Percentiles rank a stretch among this genome's conserved stretches.
phyloP scores from a whole-genome alignment of 2,888 invertebrate genomes.

The Diogma glabrata region DNA sequence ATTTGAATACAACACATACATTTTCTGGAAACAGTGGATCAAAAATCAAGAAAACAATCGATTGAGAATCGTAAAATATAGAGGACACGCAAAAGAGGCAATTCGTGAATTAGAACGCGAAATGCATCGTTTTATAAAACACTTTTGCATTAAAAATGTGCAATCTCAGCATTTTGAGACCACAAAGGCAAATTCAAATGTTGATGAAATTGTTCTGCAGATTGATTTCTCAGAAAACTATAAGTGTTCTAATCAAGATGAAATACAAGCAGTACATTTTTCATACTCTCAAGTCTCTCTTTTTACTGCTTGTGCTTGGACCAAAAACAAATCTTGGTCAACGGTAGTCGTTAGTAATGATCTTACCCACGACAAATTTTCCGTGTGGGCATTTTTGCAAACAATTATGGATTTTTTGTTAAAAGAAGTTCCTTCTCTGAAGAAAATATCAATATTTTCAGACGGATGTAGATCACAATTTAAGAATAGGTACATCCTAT shows the following conservation, averaged over 20 bases:
- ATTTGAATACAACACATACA: too few species aligned
- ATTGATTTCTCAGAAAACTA: neutral
- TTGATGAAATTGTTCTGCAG: neutral
- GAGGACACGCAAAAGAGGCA: neutral
- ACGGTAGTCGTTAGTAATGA: neutral
- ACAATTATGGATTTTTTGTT: neutral
- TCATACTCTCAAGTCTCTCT: neutral
- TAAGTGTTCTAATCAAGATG: neutral
- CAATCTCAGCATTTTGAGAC: too few species aligned
- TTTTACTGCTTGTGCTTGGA: neutral
- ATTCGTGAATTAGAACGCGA: neutral
- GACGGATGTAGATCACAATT: neutral
- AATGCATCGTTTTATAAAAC: neutral
- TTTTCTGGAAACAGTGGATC: too few species aligned
- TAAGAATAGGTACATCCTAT: neutral
- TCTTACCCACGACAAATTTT: neutral
- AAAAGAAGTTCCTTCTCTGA: neutral
- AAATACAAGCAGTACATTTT: neutral
- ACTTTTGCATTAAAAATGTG: neutral
- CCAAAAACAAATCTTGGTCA: neutral
- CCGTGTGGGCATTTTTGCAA: neutral
- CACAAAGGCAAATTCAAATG: too few species aligned
- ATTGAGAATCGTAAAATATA: neutral
- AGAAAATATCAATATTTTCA: neutral
- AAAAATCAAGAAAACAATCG: neutral